phyloP scores from a whole-genome alignment of 1,140 invertebrate genomes.

The Macrobrachium nipponense region DNA sequence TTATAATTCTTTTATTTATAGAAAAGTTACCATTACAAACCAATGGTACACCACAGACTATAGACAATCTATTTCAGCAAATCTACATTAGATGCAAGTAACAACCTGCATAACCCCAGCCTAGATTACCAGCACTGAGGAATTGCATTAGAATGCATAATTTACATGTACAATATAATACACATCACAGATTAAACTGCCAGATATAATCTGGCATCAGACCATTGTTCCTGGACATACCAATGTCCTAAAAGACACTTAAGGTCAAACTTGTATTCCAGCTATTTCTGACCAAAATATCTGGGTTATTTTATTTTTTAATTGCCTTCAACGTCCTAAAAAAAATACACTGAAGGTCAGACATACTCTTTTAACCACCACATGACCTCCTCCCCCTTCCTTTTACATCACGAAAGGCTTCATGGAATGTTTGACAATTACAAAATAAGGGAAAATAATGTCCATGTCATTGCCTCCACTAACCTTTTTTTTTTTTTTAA shows the following conservation, averaged over 20 bases:
- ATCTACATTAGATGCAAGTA: slow-evolving; percentile 51
- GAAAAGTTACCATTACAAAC: slow-evolving; percentile 61
- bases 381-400: slow-evolving; percentile 15
- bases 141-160: slow-evolving; percentile 55
- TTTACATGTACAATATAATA: slow-evolving; percentile 60
- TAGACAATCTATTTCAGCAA: slow-evolving; percentile 53
- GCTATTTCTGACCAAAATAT: too few relatives aligned
- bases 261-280: not conserved
- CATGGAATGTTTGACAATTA: slow-evolving; percentile 50
- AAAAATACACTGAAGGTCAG: slow-evolving; percentile 37
- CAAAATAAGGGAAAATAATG: slow-evolving; percentile 6
- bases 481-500: slow-evolving; percentile 40
- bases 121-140: slow-evolving; percentile 12
- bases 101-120: slow-evolving; percentile 51
- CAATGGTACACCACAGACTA: slow-evolving; percentile 59
- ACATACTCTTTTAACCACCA: slow-evolving; percentile 24
- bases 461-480: slow-evolving; percentile 37
- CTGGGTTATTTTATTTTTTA: too few relatives aligned
- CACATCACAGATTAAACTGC: slow-evolving; percentile 57
- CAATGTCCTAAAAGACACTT: slow-evolving; percentile 9
- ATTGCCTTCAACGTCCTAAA: not conserved
- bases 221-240: slow-evolving; percentile 47
- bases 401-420: not conserved
- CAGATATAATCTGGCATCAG: slow-evolving; percentile 51
- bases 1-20: slow-evolving; percentile 50